Evolutionary conservation across 2,888 invertebrate genomes (phyloP), one percentile per base, ranked within the genome.

Genomic region (Drosophila cognata): DNA sequence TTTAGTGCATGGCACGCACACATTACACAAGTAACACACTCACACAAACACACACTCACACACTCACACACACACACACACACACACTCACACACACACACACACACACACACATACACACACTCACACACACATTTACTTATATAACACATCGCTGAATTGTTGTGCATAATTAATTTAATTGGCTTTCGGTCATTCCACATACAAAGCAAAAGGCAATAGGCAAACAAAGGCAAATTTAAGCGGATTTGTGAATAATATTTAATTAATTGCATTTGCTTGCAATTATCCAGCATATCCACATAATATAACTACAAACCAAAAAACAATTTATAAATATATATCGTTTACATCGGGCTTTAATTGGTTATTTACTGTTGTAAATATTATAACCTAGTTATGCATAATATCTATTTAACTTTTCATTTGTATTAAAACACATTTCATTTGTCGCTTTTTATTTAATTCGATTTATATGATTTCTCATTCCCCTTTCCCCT

Each of bases 141-240:
- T 7, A 38, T 33, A 62, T 74, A 69, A 78, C 74, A 66, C 51
- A 69, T 53, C 29, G 55, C 68, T 65, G 59, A 59, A 62, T 75
- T 50, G 36, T 52, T 60, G 71, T 64, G 71, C 74, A 87, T 85
- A 82, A 89, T 76, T 88, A 76, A 87, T 88, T 52, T 74, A 88
- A 89, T 85, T 85, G 84, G 85, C 82, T 75, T 50, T 29, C 81
- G 83, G 79, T 76, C 85, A 88, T 68, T 68, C 43, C 60, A 43
- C 56, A 69, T 6, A 56, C 55, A 74, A 74, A 78, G 57, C 57
- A 60, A 57, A 31, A 31, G 57, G 31, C 43, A 43, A 31, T 31
- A 31, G 57, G 57, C 31, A 25, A 62, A 62, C 51, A 77, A 63
- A 52, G 25, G 28, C 43, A 51, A 38, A n/a, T 16, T 28, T 33